Percentiles rank a stretch among this genome's conserved stretches.
Conservation (phyloP, 2,797 vertebrate genomes). For the Coreius guichenoti region DNA sequence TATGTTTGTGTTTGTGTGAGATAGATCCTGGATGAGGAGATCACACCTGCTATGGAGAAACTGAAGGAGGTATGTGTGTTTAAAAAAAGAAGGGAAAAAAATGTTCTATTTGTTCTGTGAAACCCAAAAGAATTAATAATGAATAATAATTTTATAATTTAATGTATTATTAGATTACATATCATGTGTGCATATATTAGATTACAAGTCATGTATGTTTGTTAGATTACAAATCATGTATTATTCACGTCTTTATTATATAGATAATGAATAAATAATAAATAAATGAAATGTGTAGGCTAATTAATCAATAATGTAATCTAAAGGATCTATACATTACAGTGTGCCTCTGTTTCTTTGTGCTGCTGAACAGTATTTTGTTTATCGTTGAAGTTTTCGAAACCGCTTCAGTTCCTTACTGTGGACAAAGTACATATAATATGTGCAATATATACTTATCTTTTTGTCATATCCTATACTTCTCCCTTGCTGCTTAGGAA, state of each 20-base stretch:
- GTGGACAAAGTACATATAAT: background rate
- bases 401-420: background rate
- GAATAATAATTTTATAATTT: background rate
- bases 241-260: background rate
- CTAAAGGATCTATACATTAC: background rate
- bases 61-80: conserved; percentile 82
- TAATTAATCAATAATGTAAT: background rate
- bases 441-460: conserved; percentile 7
- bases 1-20: conserved; percentile 52
- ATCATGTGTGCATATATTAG: background rate
- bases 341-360: background rate
- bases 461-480: background rate
- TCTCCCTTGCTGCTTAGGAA: conserved; percentile 75
- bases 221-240: background rate
- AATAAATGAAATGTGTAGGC: background rate
- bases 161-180: background rate
- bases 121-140: background rate
- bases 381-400: background rate
- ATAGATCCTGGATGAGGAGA: conserved; percentile 93
- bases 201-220: background rate
- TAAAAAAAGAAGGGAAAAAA: background rate
- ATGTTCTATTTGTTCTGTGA: background rate
- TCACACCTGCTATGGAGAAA: conserved; percentile 91
- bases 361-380: background rate
- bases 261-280: background rate